These are phyloP conservation scores for Petrocephalus zakoni DNA, from an alignment of 2,113 vertebrate genomes.

Conservation along the genomic window DNA sequence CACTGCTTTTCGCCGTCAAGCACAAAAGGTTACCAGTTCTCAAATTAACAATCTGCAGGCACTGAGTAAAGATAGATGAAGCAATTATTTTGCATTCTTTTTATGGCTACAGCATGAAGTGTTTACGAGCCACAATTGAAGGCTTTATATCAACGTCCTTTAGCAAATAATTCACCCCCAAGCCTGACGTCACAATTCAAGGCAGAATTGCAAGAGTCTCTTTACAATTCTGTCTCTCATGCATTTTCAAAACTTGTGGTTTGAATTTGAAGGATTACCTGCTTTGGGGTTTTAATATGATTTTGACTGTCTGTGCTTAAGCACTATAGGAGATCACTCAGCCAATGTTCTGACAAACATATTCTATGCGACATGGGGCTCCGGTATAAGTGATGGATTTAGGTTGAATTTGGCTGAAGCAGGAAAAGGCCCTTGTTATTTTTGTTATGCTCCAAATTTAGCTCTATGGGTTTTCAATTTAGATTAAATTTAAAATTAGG, in stretches of 20 bases:
- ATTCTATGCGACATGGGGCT: neutral
- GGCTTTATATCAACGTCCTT: neutral
- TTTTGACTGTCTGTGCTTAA: neutral
- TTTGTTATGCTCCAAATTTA: neutral
- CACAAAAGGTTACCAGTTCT: neutral
- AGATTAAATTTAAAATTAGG: neutral
- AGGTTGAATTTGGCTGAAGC: neutral
- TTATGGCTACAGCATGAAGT: neutral
- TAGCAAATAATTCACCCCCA: neutral
- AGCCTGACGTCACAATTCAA: neutral
- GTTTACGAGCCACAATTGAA: neutral
- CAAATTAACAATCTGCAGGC: neutral
- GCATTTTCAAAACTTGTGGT: neutral
- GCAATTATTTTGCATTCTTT: slow-evolving; percentile 1
- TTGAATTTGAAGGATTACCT: neutral
- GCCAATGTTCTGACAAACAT: neutral
- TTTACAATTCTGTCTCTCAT: neutral
- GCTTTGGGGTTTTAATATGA: neutral
- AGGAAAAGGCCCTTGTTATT: neutral
- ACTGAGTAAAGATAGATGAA: neutral
- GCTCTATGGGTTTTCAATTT: neutral
- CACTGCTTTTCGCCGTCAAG: neutral
- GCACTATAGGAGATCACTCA: neutral
- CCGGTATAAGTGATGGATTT: neutral
- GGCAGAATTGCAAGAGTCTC: neutral